phyloP scores from a whole-genome alignment of 2,797 vertebrate genomes.

The Ciconia nigra region DNA sequence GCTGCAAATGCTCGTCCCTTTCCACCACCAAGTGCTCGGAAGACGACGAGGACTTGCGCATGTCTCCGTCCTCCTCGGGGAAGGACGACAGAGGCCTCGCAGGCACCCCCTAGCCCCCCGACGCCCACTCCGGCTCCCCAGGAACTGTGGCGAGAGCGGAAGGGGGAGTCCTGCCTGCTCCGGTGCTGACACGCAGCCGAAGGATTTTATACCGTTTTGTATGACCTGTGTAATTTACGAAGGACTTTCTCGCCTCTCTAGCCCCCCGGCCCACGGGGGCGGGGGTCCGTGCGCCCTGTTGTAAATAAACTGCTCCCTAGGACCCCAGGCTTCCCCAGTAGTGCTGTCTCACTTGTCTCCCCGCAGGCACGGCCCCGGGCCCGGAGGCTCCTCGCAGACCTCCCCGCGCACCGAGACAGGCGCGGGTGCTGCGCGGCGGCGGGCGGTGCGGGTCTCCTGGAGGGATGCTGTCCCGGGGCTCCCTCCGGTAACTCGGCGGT shows the following conservation, averaged over 20 bases:
- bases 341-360: background rate
- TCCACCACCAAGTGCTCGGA: slow-evolving; percentile 87
- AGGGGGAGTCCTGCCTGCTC: background rate
- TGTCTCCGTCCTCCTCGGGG: slow-evolving; percentile 95
- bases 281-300: background rate
- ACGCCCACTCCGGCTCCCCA: background rate
- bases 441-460: background rate
- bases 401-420: background rate
- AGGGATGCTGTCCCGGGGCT: background rate
- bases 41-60: slow-evolving; percentile 89
- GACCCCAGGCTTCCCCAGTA: background rate
- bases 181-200: background rate
- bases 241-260: slow-evolving; percentile 15
- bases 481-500: background rate
- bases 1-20: slow-evolving; percentile 92
- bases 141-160: slow-evolving; percentile 21
- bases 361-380: background rate
- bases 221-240: slow-evolving; percentile 10
- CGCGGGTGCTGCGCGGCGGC: background rate
- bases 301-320: slow-evolving; percentile 45
- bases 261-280: background rate
- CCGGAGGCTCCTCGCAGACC: background rate
- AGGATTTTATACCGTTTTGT: slow-evolving; percentile 49
- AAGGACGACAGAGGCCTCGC: slow-evolving; percentile 94
- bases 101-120: slow-evolving; percentile 82